Evolutionary conservation across 2,797 vertebrate genomes (phyloP).

Genomic region (Natrix natrix): DNA sequence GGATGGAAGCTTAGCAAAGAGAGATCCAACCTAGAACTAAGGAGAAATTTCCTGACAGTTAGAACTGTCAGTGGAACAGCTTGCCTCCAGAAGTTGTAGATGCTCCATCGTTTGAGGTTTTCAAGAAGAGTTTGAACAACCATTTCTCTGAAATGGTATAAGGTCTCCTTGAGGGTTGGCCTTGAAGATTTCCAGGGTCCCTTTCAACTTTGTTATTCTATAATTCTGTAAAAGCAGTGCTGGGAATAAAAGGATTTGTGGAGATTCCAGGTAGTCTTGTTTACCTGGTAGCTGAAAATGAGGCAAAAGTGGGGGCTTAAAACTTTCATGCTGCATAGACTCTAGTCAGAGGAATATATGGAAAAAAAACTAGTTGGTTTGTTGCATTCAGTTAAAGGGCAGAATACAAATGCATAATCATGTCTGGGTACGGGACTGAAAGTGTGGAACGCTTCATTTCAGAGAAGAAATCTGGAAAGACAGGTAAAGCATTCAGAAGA

Average conservation of each 20-base stretch:
- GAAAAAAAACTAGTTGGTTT: not conserved
- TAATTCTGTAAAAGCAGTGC: not conserved
- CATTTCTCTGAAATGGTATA: not conserved
- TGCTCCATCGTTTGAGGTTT: not conserved
- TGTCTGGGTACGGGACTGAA: not conserved
- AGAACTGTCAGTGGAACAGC: not conserved
- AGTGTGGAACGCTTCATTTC: not conserved
- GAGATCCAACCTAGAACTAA: not conserved
- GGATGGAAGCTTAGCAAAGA: not conserved
- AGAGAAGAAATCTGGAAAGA: not conserved
- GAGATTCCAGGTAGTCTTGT: not conserved
- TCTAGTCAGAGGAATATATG: not conserved
- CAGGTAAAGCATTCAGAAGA: not conserved
- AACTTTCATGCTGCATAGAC: not conserved
- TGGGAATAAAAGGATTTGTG: not conserved
- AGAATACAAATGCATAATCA: not conserved
- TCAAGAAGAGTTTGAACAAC: not conserved
- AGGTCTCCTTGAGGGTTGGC: not conserved
- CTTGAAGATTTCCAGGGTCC: not conserved
- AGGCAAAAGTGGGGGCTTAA: not conserved
- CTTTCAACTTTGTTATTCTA: not conserved
- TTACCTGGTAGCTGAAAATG: not conserved
- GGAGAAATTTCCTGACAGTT: not conserved
- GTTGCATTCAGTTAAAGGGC: not conserved
- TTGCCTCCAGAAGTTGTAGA: not conserved